Evolutionary conservation across 2,797 vertebrate genomes (phyloP).

Genomic region (Podarcis lilfordi): DNA sequence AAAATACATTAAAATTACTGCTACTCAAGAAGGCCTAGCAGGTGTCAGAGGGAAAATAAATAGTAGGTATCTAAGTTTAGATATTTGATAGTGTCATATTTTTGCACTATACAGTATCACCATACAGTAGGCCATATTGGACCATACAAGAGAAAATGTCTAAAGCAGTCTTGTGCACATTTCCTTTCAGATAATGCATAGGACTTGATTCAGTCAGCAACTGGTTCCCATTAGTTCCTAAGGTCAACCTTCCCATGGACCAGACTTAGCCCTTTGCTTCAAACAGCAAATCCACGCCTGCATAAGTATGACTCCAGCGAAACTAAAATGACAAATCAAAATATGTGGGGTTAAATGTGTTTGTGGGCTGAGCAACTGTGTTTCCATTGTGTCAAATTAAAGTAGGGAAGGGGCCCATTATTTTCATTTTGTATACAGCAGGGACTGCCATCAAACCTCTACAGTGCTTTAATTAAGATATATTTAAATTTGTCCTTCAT

Average conservation of each 20-base stretch:
- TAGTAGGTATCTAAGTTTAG: not conserved
- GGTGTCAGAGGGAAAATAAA: not conserved
- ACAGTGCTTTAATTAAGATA: conserved; percentile 23
- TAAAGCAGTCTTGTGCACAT: not conserved
- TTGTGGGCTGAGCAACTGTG: not conserved
- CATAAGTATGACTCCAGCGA: not conserved
- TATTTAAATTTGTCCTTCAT: conserved; percentile 3
- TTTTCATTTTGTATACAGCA: not conserved
- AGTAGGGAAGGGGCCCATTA: not conserved
- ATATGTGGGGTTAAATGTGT: not conserved
- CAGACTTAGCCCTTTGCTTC: not conserved
- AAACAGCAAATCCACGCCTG: too few species aligned
- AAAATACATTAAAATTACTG: not conserved
- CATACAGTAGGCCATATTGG: not conserved
- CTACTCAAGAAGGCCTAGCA: not conserved
- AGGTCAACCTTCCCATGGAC: not conserved
- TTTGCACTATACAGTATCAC: not conserved
- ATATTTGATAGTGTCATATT: not conserved
- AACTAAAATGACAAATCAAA: not conserved
- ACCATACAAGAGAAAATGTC: not conserved
- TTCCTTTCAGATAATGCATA: not conserved
- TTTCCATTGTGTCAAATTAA: not conserved
- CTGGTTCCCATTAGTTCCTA: not conserved
- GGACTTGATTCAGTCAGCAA: not conserved
- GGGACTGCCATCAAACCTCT: conserved; percentile 9